These are phyloP conservation scores for Tonatia bakeri DNA, from an alignment of 2,113 vertebrate genomes.

Conservation along the genomic window DNA sequence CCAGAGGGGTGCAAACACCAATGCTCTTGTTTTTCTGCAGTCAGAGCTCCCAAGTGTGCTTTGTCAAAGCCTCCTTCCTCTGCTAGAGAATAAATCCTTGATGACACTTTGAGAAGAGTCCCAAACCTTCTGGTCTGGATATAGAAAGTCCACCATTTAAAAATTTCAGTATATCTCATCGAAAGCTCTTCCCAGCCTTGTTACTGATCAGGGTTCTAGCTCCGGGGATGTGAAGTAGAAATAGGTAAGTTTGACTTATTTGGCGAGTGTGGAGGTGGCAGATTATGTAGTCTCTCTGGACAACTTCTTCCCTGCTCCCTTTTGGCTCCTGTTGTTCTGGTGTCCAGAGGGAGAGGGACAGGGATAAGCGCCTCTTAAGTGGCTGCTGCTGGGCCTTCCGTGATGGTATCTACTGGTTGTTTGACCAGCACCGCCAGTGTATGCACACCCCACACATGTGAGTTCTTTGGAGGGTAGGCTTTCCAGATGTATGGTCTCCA, in stretches of 20 bases:
- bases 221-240: neutral
- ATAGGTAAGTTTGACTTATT: neutral
- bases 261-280: neutral
- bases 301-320: neutral
- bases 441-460: neutral
- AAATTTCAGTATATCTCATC: neutral
- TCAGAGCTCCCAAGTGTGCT: neutral
- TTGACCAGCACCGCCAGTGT: neutral
- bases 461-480: neutral
- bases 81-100: neutral
- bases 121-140: neutral
- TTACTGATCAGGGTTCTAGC: neutral
- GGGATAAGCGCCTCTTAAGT: neutral
- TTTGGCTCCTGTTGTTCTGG: neutral
- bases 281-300: neutral
- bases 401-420: neutral
- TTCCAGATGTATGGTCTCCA: neutral
- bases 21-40: neutral
- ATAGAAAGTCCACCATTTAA: neutral
- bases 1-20: neutral
- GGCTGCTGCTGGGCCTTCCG: neutral
- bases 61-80: neutral
- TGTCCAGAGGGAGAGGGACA: neutral
- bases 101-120: neutral
- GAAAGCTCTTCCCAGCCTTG: neutral